Conservation (phyloP, 1,140 invertebrate species). For the Elymnias hypermnestra region DNA sequence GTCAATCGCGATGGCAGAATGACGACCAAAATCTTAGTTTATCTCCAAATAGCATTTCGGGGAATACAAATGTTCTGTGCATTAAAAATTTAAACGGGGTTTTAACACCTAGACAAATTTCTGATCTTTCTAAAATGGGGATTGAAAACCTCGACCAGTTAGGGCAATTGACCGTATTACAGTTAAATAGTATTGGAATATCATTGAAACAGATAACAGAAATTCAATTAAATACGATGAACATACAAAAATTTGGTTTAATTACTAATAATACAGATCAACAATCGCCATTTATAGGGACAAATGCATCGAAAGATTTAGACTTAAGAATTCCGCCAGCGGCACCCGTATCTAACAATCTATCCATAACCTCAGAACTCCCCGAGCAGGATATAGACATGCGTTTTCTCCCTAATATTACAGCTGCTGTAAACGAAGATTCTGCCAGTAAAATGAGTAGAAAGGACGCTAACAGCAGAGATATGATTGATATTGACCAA, state of each 20-base stretch:
- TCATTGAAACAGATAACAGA: slow-evolving; percentile 77
- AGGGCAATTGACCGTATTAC: slow-evolving; percentile 76
- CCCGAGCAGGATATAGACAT: slow-evolving; percentile 75
- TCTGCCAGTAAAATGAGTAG: slow-evolving; percentile 24
- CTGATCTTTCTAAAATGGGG: slow-evolving; percentile 76
- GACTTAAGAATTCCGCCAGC: slow-evolving; percentile 67
- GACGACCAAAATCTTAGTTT: slow-evolving; percentile 61
- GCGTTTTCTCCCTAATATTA: slow-evolving; percentile 61
- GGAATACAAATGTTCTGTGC: slow-evolving; percentile 62
- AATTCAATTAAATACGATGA: slow-evolving; percentile 78
- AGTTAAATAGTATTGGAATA: slow-evolving; percentile 77
- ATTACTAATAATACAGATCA: slow-evolving; percentile 58
- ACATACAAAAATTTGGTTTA: slow-evolving; percentile 74
- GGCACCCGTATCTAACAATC: slow-evolving; percentile 38
- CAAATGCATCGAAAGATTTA: slow-evolving; percentile 53
- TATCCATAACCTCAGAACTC: slow-evolving; percentile 37
- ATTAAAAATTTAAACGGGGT: slow-evolving; percentile 77
- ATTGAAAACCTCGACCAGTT: slow-evolving; percentile 78
- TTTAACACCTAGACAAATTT: slow-evolving; percentile 75
- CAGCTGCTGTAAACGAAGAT: slow-evolving; percentile 33
- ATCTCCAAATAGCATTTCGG: slow-evolving; percentile 40
- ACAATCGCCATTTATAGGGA: slow-evolving; percentile 37
- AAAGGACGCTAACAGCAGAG: slow-evolving; percentile 47
- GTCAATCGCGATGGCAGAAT: slow-evolving; percentile 79
- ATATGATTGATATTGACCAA: slow-evolving; percentile 73